A percentile compares a stretch with the other conserved stretches of the same genome.
Evolutionary conservation across 2,797 vertebrate species (phyloP).

Genomic region (Fringilla coelebs): DNA sequence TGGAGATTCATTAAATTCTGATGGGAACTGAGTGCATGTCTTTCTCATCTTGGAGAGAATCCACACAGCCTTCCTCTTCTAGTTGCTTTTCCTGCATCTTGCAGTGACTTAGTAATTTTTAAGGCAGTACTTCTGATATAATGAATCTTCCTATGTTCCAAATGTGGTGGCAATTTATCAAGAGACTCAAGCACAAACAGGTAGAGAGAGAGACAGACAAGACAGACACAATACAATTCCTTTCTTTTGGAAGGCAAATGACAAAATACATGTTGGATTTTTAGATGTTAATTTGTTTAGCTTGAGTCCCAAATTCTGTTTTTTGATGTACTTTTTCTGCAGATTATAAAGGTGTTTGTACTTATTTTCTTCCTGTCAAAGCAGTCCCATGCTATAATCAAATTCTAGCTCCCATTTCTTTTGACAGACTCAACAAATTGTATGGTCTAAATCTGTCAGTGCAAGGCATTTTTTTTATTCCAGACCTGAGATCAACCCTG

Average conservation of each 20-base stretch:
- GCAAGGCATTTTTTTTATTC: constrained; percentile 39
- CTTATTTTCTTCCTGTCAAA: constrained; percentile 15
- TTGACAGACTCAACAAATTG: constrained; percentile 30
- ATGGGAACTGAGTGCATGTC: neutral
- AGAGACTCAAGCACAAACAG: neutral
- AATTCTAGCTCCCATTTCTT: neutral
- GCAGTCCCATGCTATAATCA: neutral
- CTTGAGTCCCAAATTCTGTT: neutral
- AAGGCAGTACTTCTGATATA: neutral
- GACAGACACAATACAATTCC: neutral
- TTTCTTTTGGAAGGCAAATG: neutral
- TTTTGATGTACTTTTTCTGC: neutral
- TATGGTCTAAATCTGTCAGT: constrained; percentile 25
- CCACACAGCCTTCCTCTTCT: neutral
- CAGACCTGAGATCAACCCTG: neutral
- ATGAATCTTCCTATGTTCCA: neutral
- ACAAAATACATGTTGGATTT: neutral
- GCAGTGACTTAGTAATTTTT: neutral
- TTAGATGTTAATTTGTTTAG: neutral
- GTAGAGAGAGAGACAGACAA: neutral
- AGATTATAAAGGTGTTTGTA: neutral
- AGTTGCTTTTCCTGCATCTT: neutral
- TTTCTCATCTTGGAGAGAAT: neutral
- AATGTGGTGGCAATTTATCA: neutral
- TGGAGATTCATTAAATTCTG: neutral